A percentile compares a stretch with the other conserved stretches of the same genome.
phyloP scores from a whole-genome alignment of 53 echinoderm and acorn worm genomes.

The Henricia sp. region DNA sequence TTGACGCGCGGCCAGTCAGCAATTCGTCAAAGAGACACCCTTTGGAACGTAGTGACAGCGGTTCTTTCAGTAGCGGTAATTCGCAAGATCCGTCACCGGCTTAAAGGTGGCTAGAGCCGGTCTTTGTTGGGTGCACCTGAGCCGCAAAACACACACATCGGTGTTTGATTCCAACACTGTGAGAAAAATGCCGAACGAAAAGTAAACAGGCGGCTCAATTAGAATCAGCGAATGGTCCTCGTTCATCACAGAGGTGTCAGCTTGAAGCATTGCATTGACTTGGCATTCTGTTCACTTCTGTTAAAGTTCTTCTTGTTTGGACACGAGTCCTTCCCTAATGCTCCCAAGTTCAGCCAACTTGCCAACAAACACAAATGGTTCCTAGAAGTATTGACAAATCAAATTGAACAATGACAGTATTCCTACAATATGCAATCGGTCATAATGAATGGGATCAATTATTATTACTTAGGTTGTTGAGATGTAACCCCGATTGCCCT shows the following conservation, averaged over 20 bases:
- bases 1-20: not conserved
- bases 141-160: slow-evolving; percentile 23
- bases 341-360: not conserved
- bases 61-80: slow-evolving; percentile 30
- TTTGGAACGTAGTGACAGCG: not conserved
- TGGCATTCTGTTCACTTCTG: not conserved
- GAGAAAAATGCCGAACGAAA: slow-evolving; percentile 11
- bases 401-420: not conserved
- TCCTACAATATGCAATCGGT: not conserved
- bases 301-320: not conserved
- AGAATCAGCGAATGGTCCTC: not conserved
- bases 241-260: slow-evolving; percentile 5
- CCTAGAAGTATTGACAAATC: not conserved
- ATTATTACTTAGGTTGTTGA: not conserved
- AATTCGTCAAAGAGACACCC: slow-evolving; percentile 6
- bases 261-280: slow-evolving; percentile 9
- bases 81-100: slow-evolving; percentile 13
- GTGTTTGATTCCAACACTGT: not conserved
- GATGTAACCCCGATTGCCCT: not conserved
- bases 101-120: not conserved
- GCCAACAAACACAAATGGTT: not conserved
- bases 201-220: slow-evolving; percentile 35
- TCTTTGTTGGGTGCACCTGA: slow-evolving; percentile 9
- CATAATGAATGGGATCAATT: not conserved
- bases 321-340: not conserved